phyloP scores from a whole-genome alignment of 2,888 invertebrate genomes.

The Leuctra nigra region DNA sequence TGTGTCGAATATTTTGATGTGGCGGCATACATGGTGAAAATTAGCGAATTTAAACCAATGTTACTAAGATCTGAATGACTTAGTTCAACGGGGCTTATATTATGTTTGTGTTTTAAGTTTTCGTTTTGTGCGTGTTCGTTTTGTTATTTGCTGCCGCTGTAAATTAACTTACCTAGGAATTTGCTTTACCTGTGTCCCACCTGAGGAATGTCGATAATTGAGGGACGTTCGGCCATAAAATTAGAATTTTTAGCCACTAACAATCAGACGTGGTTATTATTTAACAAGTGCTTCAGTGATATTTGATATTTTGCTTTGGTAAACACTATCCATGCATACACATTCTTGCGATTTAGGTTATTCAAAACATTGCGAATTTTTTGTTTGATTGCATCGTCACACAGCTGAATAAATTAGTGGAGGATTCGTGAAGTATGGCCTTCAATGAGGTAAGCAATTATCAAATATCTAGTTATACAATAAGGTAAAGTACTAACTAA shows the following conservation, averaged over 20 bases:
- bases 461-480: too few relatives aligned
- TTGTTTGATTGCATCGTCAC: background rate
- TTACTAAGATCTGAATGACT: background rate
- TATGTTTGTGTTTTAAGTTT: background rate
- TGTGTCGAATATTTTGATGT: slow-evolving; percentile 35
- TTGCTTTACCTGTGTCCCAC: slow-evolving; percentile 43
- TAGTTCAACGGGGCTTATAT: background rate
- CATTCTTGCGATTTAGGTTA: background rate
- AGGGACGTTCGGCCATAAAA: slow-evolving; percentile 46
- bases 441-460: slow-evolving; percentile 63
- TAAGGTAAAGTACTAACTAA: too few relatives aligned
- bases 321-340: background rate
- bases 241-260: too few relatives aligned
- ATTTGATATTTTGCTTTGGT: too few relatives aligned
- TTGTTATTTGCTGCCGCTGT: background rate
- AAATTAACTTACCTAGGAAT: background rate
- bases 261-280: too few relatives aligned
- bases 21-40: slow-evolving; percentile 32
- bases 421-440: slow-evolving; percentile 57
- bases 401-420: background rate
- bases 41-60: background rate
- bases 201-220: slow-evolving; percentile 58
- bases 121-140: slow-evolving; percentile 18
- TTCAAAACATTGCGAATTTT: background rate
- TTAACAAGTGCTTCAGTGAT: too few relatives aligned